A percentile compares a stretch with the other conserved stretches of the same genome.
These are phyloP conservation scores for Branchinecta lindahli DNA, from an alignment of 1,140 invertebrate species.

Conservation along the genomic window DNA sequence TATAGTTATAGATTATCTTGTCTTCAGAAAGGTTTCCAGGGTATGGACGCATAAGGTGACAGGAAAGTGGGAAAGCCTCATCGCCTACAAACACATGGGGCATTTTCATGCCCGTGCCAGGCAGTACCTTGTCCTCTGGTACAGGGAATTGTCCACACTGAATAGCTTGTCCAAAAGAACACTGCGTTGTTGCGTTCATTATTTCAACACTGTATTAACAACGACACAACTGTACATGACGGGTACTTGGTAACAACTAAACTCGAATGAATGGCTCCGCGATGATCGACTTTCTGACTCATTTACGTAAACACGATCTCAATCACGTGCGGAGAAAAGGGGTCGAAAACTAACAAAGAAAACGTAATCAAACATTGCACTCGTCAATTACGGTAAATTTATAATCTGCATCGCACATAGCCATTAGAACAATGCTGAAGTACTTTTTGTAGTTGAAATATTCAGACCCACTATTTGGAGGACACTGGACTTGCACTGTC, in stretches of 20 bases:
- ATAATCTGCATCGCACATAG: conserved; percentile 22
- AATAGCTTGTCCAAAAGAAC: neutral
- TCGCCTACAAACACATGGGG: conserved; percentile 29
- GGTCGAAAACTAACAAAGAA: no score
- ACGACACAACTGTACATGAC: no score
- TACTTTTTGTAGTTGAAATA: conserved; percentile 23
- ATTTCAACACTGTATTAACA: no score
- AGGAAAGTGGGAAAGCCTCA: conserved; percentile 29
- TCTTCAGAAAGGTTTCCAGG: conserved; percentile 21
- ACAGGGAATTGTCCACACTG: neutral
- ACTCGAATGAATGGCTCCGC: no score
- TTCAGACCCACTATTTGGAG: conserved; percentile 16
- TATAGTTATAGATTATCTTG: conserved; percentile 28
- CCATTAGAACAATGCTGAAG: conserved; percentile 22
- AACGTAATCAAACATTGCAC: no score
- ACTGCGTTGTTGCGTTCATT: no score
- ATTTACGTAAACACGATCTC: no score
- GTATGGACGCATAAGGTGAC: conserved; percentile 28
- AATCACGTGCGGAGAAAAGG: no score
- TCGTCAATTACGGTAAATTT: conserved; percentile 22
- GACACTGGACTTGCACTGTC: no score
- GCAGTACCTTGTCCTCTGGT: neutral
- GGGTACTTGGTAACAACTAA: no score
- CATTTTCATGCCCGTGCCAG: conserved; percentile 9
- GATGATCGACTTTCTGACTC: no score